Evolutionary conservation across 2,888 invertebrate species (phyloP).

Genomic region (Epinotia brunnichana): DNA sequence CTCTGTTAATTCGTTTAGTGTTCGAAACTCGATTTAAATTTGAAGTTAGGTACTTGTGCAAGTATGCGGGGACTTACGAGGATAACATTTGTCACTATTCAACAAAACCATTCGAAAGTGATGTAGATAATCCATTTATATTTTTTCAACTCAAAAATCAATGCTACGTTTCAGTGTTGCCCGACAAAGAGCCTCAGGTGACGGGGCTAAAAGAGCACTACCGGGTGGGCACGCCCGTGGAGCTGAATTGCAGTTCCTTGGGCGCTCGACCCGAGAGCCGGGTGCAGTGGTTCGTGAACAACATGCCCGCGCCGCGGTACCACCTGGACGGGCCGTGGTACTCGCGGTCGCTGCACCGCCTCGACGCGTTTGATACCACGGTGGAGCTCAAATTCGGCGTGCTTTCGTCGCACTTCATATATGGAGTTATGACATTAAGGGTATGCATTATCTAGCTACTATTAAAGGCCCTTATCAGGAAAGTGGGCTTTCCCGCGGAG

Average conservation of each 20-base stretch:
- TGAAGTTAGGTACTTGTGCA: no score
- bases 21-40: no score
- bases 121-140: not conserved
- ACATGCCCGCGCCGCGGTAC: slow-evolving; percentile 83
- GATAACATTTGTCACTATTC: no score
- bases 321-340: slow-evolving; percentile 81
- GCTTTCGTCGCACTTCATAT: slow-evolving; percentile 88
- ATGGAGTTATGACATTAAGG: slow-evolving; percentile 92
- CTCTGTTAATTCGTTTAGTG: no score
- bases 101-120: no score
- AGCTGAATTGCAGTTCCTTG: slow-evolving; percentile 91
- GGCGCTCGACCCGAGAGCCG: slow-evolving; percentile 91
- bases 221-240: slow-evolving; percentile 88
- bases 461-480: not conserved
- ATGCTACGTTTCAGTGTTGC: slow-evolving; percentile 85
- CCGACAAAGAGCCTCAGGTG: slow-evolving; percentile 90
- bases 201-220: slow-evolving; percentile 90
- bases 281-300: slow-evolving; percentile 93
- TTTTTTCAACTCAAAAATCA: not conserved
- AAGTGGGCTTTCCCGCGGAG: not conserved
- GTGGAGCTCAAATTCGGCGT: slow-evolving; percentile 90
- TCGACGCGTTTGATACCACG: slow-evolving; percentile 87
- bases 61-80: no score
- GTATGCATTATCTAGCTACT: slow-evolving; percentile 62
- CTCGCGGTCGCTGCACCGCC: slow-evolving; percentile 75